Conservation (phyloP, 1,140 invertebrate genomes). For the Rhopalosiphum padi region DNA sequence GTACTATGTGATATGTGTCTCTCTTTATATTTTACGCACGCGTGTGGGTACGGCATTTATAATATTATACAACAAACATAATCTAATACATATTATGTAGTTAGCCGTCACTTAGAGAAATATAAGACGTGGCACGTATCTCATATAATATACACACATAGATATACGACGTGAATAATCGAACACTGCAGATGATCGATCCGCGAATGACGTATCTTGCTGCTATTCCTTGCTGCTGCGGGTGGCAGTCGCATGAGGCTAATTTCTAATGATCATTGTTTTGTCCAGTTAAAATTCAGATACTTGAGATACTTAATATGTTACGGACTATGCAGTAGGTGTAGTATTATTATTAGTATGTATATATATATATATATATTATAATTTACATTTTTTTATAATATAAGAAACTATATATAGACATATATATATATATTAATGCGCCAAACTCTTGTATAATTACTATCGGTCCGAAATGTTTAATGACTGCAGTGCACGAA, state of each 20-base stretch:
- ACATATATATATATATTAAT: not conserved
- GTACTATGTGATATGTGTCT: no score
- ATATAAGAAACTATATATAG: not conserved
- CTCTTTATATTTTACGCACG: not conserved
- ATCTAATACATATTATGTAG: not conserved
- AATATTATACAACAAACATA: not conserved
- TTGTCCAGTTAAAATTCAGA: not conserved
- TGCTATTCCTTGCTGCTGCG: not conserved
- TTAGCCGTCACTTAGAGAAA: not conserved
- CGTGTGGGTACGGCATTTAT: not conserved
- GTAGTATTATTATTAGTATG: no score
- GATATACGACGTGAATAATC: not conserved
- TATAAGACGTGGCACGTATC: not conserved
- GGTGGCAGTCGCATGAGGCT: not conserved
- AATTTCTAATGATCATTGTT: not conserved
- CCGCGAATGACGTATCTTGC: not conserved
- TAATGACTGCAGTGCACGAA: not conserved
- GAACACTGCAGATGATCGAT: not conserved
- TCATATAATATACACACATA: not conserved
- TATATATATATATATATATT: no score
- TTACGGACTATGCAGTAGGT: not conserved
- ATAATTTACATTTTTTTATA: not conserved
- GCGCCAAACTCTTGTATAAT: not conserved
- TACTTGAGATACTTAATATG: not conserved
- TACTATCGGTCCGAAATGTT: not conserved